phyloP scores from a whole-genome alignment of 2,797 vertebrate genomes.

The Phataginus tricuspis region DNA sequence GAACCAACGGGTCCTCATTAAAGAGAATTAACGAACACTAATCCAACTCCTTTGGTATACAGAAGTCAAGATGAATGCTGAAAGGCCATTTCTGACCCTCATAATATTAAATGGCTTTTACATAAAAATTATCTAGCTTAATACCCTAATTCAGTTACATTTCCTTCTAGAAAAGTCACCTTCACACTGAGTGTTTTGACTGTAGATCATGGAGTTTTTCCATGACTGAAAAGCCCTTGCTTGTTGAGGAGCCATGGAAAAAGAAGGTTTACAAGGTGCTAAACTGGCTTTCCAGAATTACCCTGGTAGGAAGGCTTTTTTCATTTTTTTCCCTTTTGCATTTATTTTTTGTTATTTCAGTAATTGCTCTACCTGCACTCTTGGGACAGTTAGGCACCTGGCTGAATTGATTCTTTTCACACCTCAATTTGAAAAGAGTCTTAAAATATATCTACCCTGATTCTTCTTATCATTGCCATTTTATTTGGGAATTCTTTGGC shows the following conservation, averaged over 20 bases:
- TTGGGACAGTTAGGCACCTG: conserved; percentile 41
- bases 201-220: background rate
- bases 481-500: conserved; percentile 42
- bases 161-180: conserved; percentile 66
- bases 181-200: conserved; percentile 17
- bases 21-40: background rate
- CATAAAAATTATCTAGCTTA: conserved; percentile 30
- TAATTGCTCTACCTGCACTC: conserved; percentile 59
- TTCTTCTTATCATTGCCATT: conserved; percentile 40
- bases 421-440: conserved; percentile 64
- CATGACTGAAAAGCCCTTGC: conserved; percentile 44
- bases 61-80: background rate
- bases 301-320: conserved; percentile 22
- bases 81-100: background rate
- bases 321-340: conserved; percentile 43
- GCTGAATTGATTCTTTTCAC: conserved; percentile 63
- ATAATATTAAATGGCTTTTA: conserved; percentile 15
- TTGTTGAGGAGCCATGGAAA: conserved; percentile 53
- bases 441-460: conserved; percentile 40
- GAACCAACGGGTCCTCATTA: background rate
- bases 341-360: conserved; percentile 62
- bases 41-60: background rate
- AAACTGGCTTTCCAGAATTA: conserved; percentile 44
- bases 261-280: conserved; percentile 57
- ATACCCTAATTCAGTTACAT: background rate